Conservation (phyloP, 2,888 invertebrate species). For the Encarsia formosa region DNA sequence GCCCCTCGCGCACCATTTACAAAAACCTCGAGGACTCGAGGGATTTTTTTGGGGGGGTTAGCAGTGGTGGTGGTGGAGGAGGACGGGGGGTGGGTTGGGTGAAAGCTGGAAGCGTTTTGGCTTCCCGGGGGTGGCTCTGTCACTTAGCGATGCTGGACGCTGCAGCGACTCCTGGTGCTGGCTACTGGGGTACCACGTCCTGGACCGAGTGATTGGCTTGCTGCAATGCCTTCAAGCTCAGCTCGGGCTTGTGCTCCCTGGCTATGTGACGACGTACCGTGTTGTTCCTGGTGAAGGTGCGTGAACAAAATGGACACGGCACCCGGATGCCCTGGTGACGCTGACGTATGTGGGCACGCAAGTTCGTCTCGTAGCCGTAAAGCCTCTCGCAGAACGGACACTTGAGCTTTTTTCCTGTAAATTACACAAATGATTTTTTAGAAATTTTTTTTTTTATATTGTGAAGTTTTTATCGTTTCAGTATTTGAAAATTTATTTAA, state of each 20-base stretch:
- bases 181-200: constrained; percentile 45
- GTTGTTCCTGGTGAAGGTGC: constrained; percentile 89
- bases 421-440: constrained; percentile 1
- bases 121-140: neutral
- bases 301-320: constrained; percentile 85
- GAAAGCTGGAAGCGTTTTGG: neutral
- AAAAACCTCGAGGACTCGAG: constrained; percentile 7
- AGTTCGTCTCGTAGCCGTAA: constrained; percentile 89
- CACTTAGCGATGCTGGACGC: neutral
- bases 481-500: too few species aligned
- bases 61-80: too few species aligned
- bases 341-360: constrained; percentile 86
- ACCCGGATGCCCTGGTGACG: constrained; percentile 89
- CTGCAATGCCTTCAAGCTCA: constrained; percentile 64
- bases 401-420: constrained; percentile 83
- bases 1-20: too few species aligned
- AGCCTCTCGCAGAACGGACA: constrained; percentile 89
- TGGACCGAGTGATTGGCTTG: constrained; percentile 49
- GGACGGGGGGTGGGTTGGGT: neutral
- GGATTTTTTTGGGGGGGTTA: too few species aligned
- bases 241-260: constrained; percentile 78
- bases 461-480: neutral
- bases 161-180: neutral
- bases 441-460: too few species aligned
- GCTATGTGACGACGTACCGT: constrained; percentile 88